phyloP scores from a whole-genome alignment of 2,888 invertebrate species.

The Apomyelois bistriatella region DNA sequence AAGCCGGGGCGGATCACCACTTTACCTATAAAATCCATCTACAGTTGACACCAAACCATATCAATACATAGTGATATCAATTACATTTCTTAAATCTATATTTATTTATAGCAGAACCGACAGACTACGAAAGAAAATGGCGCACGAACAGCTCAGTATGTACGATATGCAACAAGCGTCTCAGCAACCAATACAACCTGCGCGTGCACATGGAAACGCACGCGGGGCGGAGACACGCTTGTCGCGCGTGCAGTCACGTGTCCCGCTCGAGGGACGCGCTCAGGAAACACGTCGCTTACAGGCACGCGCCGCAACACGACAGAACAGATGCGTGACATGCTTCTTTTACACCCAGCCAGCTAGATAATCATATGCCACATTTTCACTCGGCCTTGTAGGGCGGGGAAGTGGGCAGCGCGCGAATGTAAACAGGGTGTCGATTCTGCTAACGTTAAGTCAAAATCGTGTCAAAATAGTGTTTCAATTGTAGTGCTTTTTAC shows the following conservation, averaged over 20 bases:
- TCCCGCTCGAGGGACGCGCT: slow-evolving; percentile 92
- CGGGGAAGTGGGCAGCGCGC: too few relatives aligned
- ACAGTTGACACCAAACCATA: too few relatives aligned
- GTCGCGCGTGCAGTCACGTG: slow-evolving; percentile 92
- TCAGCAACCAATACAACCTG: slow-evolving; percentile 94
- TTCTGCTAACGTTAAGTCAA: too few relatives aligned
- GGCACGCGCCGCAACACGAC: slow-evolving; percentile 81
- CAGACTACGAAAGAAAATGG: slow-evolving; percentile 61
- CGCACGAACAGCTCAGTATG: slow-evolving; percentile 81
- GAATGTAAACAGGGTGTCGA: too few relatives aligned
- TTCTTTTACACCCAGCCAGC: background rate
- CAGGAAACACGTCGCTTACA: slow-evolving; percentile 92
- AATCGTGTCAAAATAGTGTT: too few relatives aligned
- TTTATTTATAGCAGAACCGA: slow-evolving; percentile 37
- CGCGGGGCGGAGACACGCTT: slow-evolving; percentile 92
- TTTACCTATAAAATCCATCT: too few relatives aligned
- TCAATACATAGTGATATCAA: background rate
- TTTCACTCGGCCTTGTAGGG: too few relatives aligned
- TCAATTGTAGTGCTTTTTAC: too few relatives aligned
- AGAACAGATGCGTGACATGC: slow-evolving; percentile 28
- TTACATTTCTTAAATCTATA: background rate
- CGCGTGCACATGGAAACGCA: slow-evolving; percentile 95
- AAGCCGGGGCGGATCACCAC: too few relatives aligned
- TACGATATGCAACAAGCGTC: slow-evolving; percentile 91
- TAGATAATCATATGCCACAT: too few relatives aligned